A percentile compares a stretch with the other conserved stretches of the same genome.
phyloP scores from a whole-genome alignment of 37 sponge, comb jelly and placozoan genomes.

The Axinella damicornis region DNA sequence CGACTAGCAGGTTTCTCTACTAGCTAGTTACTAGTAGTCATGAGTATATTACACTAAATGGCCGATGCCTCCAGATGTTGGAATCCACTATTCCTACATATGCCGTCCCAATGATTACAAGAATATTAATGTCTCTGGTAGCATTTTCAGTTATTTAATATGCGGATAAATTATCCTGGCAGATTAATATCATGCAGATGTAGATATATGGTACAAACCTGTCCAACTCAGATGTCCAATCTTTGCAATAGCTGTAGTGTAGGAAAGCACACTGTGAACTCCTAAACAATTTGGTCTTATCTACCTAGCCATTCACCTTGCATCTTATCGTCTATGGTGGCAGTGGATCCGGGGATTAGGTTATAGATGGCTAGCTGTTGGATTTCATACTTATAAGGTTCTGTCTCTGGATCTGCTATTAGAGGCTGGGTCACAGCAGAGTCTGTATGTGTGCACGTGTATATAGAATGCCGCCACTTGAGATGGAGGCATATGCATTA shows the following conservation, averaged over 20 bases:
- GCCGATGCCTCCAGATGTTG: not conserved
- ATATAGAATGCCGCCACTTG: too few species aligned
- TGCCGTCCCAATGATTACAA: too few species aligned
- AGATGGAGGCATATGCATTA: too few species aligned
- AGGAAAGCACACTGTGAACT: not conserved
- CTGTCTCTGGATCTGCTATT: conserved; percentile 32
- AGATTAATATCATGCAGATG: not conserved
- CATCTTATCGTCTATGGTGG: conserved; percentile 32
- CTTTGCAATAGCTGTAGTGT: conserved; percentile 30
- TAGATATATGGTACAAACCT: too few species aligned
- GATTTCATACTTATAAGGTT: conserved; percentile 34
- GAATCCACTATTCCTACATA: too few species aligned
- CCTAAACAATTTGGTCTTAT: too few species aligned
- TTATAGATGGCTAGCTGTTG: conserved; percentile 20
- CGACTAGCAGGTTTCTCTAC: too few species aligned
- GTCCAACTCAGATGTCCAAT: conserved; percentile 69
- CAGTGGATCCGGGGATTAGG: conserved; percentile 19
- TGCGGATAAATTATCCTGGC: too few species aligned
- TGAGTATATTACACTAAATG: too few species aligned
- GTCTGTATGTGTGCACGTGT: conserved; percentile 1
- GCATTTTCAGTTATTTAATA: too few species aligned
- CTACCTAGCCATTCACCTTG: not conserved
- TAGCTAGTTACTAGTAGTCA: too few species aligned
- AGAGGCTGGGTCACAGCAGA: conserved; percentile 1
- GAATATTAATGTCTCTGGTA: too few species aligned